Base-by-base conservation (phyloP, 2,888 invertebrate genomes). In the Phania funesta region DNA sequence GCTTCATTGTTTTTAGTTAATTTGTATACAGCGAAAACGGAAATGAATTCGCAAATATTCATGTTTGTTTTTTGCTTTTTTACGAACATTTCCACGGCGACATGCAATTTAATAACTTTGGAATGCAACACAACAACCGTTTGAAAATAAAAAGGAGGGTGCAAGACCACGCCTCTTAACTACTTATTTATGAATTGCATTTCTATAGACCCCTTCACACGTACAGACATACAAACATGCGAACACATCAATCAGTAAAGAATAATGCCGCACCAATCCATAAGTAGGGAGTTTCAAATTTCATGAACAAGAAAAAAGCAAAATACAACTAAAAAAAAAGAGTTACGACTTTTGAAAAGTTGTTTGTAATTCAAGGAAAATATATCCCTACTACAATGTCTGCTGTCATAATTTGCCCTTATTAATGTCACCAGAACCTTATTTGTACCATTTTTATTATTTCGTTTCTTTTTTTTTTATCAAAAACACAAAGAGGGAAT, bases 401-500 rank as follows among this genome's bases (percentile, higher is more conserved):
- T 76, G 70, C 71, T 84, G 80, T 84, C 84, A 84, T 85, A 85
- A 85, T 85, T 85, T 84, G 84, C 84, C 84, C 83, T 84, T 84
- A 85, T 85, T 84, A 84, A 79, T 79, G 78, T 79, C 78, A 73
- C 78, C 65, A 79, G 78, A 79, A 67, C 71, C 71, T 79, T 79
- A 73, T 73, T 79, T 73, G 26, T 65, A 74, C 60, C 56, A 75
- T 74, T 71, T 41, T 60, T 77, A 32, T 78, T 68, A 56, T 41
- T 65, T 65, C 46, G 46, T 32, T n/a, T n/a, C n/a, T n/a, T n/a
- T n/a, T n/a, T n/a, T 82, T 44, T 52, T 18, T 20, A 18, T 18
- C 16, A 44, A 7, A 35, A 44, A 44, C 32, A 41, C 9, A 35
- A 32, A 20, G 29, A 71, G 54, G 38, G 41, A 78, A 78, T 41